Evolutionary conservation across 2,888 invertebrate genomes (phyloP), one percentile per base, ranked within the genome.

Genomic region (Petrolisthes manimaculis): DNA sequence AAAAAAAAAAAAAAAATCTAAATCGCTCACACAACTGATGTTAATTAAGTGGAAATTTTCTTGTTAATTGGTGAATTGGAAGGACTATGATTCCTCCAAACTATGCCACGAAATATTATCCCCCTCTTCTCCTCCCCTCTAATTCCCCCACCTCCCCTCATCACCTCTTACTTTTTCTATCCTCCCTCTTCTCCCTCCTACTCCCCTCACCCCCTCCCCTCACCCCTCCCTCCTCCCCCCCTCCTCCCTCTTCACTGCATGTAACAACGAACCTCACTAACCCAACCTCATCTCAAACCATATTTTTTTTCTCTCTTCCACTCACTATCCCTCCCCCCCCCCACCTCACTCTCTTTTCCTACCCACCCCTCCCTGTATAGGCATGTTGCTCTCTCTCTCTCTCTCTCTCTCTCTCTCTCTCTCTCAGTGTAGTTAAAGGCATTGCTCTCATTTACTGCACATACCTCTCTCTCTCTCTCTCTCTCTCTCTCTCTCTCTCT

Each of bases 321-420:
- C 83, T 37, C 67, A 24, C 82, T 37, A 61, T 37, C 67, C 55
- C 79, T 79, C 79, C 53, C 18, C 54, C 54, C n/a, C 79, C 53
- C 21, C 21, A 18, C 37, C 21, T 54, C 18, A 53, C n/a, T 79
- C 79, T 5, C 54, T 24, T 53, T 51, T 69, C 37, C 18, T 51
- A 5, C 67, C 0, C 37, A 1, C 51, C 24, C 53, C 56, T 82
- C 37, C 69, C 3, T 83, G 51, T 67, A 9, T 67, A 24, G 37
- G 18, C 51, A 51, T 69, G 14, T 51, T 56, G 24, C 53, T 69
- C 71, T 69, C 51, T 67, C 69, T 83, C 18, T 51, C 67, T 12
- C 4, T 69, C 71, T 14, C 53, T n/a, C 69, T 67, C n/a, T 69
- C 24, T 9, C 6, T 69, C 21, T 9, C 37, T 69, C 53, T 37